Conservation (phyloP, 2,797 vertebrate genomes). For the Girardinus metallicus region DNA sequence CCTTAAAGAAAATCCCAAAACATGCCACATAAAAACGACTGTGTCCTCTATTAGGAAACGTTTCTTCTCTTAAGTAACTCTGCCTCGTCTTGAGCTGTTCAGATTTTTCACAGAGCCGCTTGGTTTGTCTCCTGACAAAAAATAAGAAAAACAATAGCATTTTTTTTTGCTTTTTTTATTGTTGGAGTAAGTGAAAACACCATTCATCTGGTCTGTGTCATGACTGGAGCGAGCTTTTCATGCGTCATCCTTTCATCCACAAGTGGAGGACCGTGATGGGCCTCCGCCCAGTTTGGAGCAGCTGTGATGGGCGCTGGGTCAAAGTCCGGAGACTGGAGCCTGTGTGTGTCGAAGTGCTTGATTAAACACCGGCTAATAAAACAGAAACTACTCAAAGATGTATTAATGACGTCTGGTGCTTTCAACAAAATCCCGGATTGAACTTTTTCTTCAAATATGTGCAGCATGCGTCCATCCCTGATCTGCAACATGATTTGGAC, state of each 20-base stretch:
- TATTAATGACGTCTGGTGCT: slow-evolving; percentile 6
- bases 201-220: slow-evolving; percentile 75
- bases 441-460: slow-evolving; percentile 14
- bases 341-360: neutral
- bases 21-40: neutral
- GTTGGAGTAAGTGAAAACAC: slow-evolving; percentile 65
- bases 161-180: slow-evolving; percentile 41
- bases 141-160: slow-evolving; percentile 23
- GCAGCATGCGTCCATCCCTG: slow-evolving; percentile 37
- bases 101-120: slow-evolving; percentile 18
- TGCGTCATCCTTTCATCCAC: slow-evolving; percentile 71
- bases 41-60: neutral
- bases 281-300: slow-evolving; percentile 69
- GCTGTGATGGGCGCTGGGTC: slow-evolving; percentile 69
- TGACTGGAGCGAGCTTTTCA: slow-evolving; percentile 64
- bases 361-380: slow-evolving; percentile 18
- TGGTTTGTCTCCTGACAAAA: slow-evolving; percentile 18
- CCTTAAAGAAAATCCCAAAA: neutral
- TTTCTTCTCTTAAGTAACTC: slow-evolving; percentile 8
- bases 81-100: neutral
- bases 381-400: slow-evolving; percentile 1
- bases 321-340: slow-evolving; percentile 25
- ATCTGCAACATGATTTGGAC: slow-evolving; percentile 55
- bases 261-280: slow-evolving; percentile 50
- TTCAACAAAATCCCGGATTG: slow-evolving; percentile 11